Conservation (phyloP, 2,797 vertebrate species). For the Protosalanx chinensis region DNA sequence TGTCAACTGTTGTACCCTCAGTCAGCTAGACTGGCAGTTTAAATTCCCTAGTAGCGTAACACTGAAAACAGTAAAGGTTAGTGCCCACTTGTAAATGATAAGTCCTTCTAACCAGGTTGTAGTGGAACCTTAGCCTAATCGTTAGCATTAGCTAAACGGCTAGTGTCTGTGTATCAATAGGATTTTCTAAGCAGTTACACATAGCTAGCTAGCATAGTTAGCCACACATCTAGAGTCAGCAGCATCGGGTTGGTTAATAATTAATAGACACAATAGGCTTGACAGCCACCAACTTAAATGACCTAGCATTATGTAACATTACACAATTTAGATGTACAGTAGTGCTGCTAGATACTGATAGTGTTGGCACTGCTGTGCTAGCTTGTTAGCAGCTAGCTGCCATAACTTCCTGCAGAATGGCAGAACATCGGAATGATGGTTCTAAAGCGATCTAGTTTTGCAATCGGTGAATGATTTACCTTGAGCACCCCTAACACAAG, state of each 20-base stretch:
- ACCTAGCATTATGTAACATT: no score
- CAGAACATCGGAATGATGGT: neutral
- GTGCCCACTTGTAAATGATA: no score
- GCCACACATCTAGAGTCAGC: no score
- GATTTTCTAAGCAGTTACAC: neutral
- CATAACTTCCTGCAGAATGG: neutral
- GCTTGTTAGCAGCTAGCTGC: conserved; percentile 12
- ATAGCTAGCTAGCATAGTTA: conserved; percentile 15
- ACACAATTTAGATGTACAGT: no score
- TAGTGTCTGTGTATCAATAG: neutral
- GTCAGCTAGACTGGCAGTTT: neutral
- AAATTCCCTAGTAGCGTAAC: neutral
- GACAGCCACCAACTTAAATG: no score
- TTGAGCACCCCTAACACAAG: neutral
- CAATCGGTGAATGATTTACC: neutral
- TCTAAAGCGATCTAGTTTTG: neutral
- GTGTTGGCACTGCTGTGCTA: no score
- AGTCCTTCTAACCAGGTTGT: neutral
- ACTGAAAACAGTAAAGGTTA: neutral
- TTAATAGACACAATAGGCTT: no score
- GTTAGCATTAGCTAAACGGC: neutral
- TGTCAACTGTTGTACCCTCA: neutral
- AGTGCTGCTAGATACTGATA: no score
- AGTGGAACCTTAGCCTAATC: neutral
- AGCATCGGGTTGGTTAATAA: no score